These are phyloP conservation scores for Syrphus vitripennis DNA, from an alignment of 2,888 invertebrate species.

Conservation along the genomic window DNA sequence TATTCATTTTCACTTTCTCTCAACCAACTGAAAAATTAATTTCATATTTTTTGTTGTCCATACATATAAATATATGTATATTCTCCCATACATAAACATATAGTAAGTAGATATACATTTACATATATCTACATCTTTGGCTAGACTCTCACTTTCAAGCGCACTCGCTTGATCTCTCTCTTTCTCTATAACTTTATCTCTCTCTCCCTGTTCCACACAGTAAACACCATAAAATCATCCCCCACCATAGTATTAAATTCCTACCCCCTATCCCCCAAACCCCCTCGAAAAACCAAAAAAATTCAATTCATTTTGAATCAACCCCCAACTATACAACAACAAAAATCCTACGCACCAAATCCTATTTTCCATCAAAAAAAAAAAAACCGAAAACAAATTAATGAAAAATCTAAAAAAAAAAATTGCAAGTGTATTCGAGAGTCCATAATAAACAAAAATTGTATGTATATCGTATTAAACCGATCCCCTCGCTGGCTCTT, in stretches of 20 bases:
- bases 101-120: no score
- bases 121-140: conserved; percentile 11
- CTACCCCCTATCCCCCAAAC: conserved; percentile 18
- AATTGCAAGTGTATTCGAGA: conserved; percentile 67
- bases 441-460: conserved; percentile 58
- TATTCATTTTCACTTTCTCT: conserved; percentile 73
- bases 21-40: conserved; percentile 73
- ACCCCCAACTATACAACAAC: conserved; percentile 57
- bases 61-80: neutral
- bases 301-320: conserved; percentile 73
- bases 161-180: conserved; percentile 46
- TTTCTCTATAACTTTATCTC: conserved; percentile 35
- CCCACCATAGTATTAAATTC: conserved; percentile 5
- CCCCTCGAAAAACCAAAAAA: conserved; percentile 38
- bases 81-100: neutral
- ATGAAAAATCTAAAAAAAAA: conserved; percentile 67
- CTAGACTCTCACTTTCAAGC: conserved; percentile 49
- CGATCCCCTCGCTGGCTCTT: neutral
- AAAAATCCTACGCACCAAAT: conserved; percentile 73
- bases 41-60: conserved; percentile 73
- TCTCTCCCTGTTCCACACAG: conserved; percentile 39
- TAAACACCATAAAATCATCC: conserved; percentile 34
- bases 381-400: conserved; percentile 64
- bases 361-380: conserved; percentile 59
- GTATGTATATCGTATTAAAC: conserved; percentile 26